Evolutionary conservation across 2,888 invertebrate genomes (phyloP).

Genomic region (Amphipyra tragopoginis): DNA sequence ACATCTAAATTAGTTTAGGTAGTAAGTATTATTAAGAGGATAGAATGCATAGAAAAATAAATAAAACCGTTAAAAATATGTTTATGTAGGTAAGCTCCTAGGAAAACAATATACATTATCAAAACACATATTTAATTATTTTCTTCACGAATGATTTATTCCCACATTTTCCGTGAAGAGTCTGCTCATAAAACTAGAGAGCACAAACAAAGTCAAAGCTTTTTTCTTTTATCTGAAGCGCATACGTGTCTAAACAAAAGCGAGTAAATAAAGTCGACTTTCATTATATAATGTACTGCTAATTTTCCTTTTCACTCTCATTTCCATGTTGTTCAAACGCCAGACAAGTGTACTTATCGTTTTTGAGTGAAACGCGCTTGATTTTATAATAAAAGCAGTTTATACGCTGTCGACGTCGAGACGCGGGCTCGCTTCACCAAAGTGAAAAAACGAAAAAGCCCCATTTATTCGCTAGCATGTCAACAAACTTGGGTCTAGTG

Average conservation of each 20-base stretch:
- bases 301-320: constrained; percentile 71
- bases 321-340: constrained; percentile 70
- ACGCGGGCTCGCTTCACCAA: constrained; percentile 56
- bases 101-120: too few species aligned
- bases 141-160: background rate
- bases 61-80: too few species aligned
- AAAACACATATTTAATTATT: background rate
- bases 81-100: too few species aligned
- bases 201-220: constrained; percentile 19
- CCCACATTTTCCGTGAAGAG: constrained; percentile 1
- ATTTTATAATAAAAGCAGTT: constrained; percentile 82
- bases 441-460: constrained; percentile 60
- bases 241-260: constrained; percentile 46
- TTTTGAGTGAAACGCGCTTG: constrained; percentile 72
- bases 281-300: constrained; percentile 62
- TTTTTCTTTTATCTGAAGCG: constrained; percentile 31
- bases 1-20: too few species aligned
- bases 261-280: constrained; percentile 57
- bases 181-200: constrained; percentile 23
- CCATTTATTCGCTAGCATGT: constrained; percentile 63
- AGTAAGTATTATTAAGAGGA: too few species aligned
- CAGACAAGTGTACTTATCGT: constrained; percentile 67
- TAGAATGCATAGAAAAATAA: too few species aligned
- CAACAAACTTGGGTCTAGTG: constrained; percentile 68
- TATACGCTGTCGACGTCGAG: constrained; percentile 70